A percentile compares a stretch with the other conserved stretches of the same genome.
Conservation (phyloP, 2,888 invertebrate species). For the Linnaemya vulpina region DNA sequence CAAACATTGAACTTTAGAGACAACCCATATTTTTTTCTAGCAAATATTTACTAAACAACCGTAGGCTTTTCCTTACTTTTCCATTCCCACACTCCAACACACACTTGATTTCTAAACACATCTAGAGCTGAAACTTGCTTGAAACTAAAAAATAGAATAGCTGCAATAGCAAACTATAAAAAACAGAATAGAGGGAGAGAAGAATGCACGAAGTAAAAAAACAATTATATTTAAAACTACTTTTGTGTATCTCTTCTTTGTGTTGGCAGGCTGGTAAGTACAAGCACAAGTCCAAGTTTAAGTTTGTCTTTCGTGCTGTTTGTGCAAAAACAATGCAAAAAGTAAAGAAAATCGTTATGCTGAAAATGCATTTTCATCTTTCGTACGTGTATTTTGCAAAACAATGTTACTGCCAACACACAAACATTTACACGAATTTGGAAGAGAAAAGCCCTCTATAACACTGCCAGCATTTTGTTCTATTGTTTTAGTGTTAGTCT, state of each 20-base stretch:
- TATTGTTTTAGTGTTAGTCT: conserved; percentile 20
- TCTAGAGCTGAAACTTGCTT: conserved; percentile 32
- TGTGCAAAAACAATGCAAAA: conserved; percentile 32
- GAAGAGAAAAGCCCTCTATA: conserved; percentile 28
- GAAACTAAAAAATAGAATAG: conserved; percentile 29
- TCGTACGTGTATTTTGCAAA: conserved; percentile 9
- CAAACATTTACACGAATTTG: neutral
- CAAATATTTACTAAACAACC: conserved; percentile 62
- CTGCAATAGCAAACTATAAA: conserved; percentile 31
- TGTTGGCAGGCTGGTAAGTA: conserved; percentile 19
- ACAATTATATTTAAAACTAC: conserved; percentile 57
- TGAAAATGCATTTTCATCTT: conserved; percentile 63
- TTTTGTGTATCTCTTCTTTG: conserved; percentile 53
- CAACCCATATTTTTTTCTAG: conserved; percentile 61
- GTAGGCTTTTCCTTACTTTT: conserved; percentile 59
- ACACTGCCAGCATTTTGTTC: conserved; percentile 33
- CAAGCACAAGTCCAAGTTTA: conserved; percentile 64
- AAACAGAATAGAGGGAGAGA: conserved; percentile 8
- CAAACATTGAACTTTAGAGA: conserved; percentile 70
- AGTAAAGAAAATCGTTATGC: conserved; percentile 56
- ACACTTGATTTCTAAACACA: conserved; percentile 32
- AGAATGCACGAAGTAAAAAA: neutral
- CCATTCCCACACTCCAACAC: neutral
- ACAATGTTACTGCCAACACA: conserved; percentile 46
- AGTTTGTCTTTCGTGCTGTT: conserved; percentile 60